phyloP scores from a whole-genome alignment of 2,113 vertebrate genomes.

The Nymphicus hollandicus region DNA sequence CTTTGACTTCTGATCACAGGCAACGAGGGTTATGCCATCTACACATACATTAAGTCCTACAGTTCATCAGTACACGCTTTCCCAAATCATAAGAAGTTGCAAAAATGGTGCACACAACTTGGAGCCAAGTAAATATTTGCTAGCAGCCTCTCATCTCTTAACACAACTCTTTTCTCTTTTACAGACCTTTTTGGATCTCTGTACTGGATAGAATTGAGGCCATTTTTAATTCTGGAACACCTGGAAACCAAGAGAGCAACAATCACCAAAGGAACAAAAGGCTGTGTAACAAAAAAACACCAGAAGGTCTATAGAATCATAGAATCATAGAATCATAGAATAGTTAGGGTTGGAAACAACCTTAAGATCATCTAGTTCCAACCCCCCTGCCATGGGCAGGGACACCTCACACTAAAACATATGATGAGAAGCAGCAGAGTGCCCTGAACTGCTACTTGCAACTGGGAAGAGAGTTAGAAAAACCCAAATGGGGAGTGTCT shows the following conservation, averaged over 20 bases:
- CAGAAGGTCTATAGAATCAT: background rate
- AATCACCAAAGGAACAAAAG: background rate
- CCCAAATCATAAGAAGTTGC: background rate
- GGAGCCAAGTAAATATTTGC: background rate
- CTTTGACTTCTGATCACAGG: background rate
- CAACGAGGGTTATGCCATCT: background rate
- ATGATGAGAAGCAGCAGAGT: background rate
- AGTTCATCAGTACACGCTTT: background rate
- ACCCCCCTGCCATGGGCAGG: too few species aligned
- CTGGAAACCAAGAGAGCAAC: background rate
- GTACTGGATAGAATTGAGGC: background rate
- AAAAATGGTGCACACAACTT: accelerated
- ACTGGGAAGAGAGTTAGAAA: background rate
- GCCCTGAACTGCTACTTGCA: background rate
- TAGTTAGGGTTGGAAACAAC: too few species aligned
- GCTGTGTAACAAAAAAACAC: background rate
- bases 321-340: too few species aligned
- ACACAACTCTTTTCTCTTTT: background rate
- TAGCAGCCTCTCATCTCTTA: background rate
- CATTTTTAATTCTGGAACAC: background rate
- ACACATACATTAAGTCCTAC: background rate
- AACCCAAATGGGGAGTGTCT: accelerated
- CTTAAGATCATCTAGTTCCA: too few species aligned
- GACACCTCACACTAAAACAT: too few species aligned
- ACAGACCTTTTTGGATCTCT: background rate